Conservation (phyloP, 2,888 invertebrate genomes). For the Adineta ricciae region DNA sequence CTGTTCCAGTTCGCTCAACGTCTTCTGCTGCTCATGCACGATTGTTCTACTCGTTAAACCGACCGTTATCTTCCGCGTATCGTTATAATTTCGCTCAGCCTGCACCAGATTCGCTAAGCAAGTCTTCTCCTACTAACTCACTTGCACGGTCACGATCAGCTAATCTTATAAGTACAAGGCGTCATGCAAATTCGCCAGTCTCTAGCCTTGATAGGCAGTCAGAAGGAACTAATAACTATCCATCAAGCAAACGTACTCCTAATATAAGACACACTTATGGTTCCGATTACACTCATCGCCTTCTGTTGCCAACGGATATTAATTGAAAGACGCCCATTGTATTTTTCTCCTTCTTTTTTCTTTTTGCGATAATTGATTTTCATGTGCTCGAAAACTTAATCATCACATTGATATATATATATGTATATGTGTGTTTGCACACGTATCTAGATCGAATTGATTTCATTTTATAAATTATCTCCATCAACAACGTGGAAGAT, state of each 20-base stretch:
- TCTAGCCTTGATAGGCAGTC: not conserved
- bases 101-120: not conserved
- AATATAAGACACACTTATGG: conserved; percentile 4
- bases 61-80: not conserved
- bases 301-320: not conserved
- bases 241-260: not conserved
- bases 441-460: not conserved
- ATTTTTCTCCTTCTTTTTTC: not conserved
- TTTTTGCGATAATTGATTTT: not conserved
- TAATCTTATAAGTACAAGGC: not conserved
- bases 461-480: not conserved
- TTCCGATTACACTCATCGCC: not conserved
- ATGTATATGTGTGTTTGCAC: not conserved
- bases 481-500: not conserved
- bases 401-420: not conserved
- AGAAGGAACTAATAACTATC: not conserved
- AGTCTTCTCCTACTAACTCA: not conserved
- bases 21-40: not conserved
- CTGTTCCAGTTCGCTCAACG: not conserved
- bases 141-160: not conserved
- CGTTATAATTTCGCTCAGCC: not conserved
- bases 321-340: not conserved
- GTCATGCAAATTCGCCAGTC: not conserved
- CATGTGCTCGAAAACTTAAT: not conserved
- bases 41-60: not conserved